phyloP scores from a whole-genome alignment of 2,797 vertebrate genomes.

The Paedocypris micromegethes region DNA sequence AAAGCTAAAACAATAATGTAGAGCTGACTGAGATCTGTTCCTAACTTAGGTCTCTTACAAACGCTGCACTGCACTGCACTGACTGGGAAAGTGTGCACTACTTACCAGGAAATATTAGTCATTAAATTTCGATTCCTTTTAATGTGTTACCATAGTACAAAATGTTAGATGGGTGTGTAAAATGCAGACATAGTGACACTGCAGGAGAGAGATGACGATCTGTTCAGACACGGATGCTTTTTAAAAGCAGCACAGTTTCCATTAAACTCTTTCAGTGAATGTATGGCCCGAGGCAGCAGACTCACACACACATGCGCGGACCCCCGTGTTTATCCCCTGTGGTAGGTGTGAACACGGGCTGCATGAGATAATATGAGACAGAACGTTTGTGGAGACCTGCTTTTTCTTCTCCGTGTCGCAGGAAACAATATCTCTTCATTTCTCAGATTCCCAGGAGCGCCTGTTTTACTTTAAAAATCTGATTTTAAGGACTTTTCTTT shows the following conservation, averaged over 20 bases:
- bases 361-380: not conserved
- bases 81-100: not conserved
- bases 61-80: too few species aligned
- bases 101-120: not conserved
- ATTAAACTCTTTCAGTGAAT: slow-evolving; percentile 31
- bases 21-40: too few species aligned
- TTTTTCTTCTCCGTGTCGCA: too few species aligned
- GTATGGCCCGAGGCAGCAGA: slow-evolving; percentile 16
- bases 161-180: not conserved
- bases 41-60: too few species aligned
- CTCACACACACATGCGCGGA: slow-evolving; percentile 17
- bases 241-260: slow-evolving; percentile 33
- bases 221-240: slow-evolving; percentile 32
- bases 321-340: slow-evolving; percentile 5
- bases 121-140: not conserved
- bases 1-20: too few species aligned
- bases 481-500: too few species aligned
- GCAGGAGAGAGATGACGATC: slow-evolving; percentile 15
- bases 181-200: slow-evolving; percentile 1
- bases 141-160: not conserved
- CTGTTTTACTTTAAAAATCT: too few species aligned
- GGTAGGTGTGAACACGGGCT: not conserved
- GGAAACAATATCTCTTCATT: too few species aligned
- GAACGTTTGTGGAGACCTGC: slow-evolving; percentile 8
- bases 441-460: too few species aligned